phyloP scores from a whole-genome alignment of 2,888 invertebrate species.

The Arrhopalites spinosus region DNA sequence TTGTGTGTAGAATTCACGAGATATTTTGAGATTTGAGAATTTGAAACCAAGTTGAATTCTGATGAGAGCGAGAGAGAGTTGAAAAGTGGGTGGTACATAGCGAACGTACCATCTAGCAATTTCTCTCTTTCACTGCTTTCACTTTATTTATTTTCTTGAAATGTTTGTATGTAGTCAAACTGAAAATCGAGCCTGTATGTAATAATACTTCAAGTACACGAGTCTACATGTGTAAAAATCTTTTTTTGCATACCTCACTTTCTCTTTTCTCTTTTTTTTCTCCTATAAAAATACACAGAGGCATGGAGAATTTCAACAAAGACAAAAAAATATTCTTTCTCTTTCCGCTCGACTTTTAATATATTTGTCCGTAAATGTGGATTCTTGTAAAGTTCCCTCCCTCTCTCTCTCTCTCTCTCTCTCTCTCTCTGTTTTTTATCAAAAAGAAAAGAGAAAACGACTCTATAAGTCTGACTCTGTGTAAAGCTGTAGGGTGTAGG shows the following conservation, averaged over 20 bases:
- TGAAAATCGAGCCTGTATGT: background rate
- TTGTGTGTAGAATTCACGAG: background rate
- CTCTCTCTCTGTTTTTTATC: background rate
- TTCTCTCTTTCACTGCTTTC: constrained; percentile 14
- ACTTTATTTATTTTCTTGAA: constrained; percentile 23
- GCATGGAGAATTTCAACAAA: background rate
- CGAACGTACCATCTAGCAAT: background rate
- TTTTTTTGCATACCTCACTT: no score
- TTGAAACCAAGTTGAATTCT: constrained; percentile 2
- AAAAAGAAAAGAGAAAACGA: no score
- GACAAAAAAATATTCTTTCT: constrained; percentile 10
- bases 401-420: background rate
- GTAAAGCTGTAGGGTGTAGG: background rate
- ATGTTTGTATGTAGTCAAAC: background rate
- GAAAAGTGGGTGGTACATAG: background rate
- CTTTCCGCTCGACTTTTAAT: constrained; percentile 12
- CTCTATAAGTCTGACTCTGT: no score
- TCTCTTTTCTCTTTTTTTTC: no score
- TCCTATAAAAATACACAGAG: background rate
- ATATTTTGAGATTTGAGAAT: background rate
- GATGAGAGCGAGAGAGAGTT: background rate
- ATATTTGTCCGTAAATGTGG: constrained; percentile 21
- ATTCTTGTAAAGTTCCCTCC: background rate
- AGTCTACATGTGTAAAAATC: background rate
- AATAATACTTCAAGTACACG: no score